These are phyloP conservation scores for Rhinichthys klamathensis DNA, from an alignment of 2,113 vertebrate species.

Conservation along the genomic window DNA sequence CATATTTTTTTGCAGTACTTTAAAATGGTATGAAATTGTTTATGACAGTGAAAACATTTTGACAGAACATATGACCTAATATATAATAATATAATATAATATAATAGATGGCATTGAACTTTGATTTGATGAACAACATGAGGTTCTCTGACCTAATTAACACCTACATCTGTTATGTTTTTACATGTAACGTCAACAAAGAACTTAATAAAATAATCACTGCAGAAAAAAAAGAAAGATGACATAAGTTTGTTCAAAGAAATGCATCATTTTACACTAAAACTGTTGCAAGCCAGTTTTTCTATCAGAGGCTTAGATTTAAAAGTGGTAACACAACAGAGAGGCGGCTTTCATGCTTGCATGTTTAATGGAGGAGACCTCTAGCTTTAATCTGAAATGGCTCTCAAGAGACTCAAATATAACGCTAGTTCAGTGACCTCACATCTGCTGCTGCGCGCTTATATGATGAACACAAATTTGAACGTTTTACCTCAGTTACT, in stretches of 20 bases:
- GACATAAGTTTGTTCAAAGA: not conserved
- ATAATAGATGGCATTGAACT: not conserved
- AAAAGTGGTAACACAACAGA: constrained; percentile 17
- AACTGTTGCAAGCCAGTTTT: not conserved
- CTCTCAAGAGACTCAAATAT: constrained; percentile 39
- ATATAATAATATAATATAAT: not conserved
- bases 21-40: not conserved
- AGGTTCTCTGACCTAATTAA: not conserved
- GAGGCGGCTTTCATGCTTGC: constrained; percentile 21
- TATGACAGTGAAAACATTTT: not conserved
- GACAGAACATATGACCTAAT: not conserved
- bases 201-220: not conserved
- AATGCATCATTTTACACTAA: not conserved
- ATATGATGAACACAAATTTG: constrained; percentile 19
- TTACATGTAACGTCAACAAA: not conserved
- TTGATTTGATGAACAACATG: not conserved
- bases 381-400: constrained; percentile 40
- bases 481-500: constrained; percentile 16
- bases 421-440: constrained; percentile 37
- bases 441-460: constrained; percentile 32
- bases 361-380: constrained; percentile 39
- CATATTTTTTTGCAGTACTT: not conserved
- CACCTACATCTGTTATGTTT: not conserved
- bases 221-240: too few species aligned
- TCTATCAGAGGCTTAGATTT: not conserved